Conservation (phyloP, 2,113 vertebrate genomes). For the Anas platyrhynchos region DNA sequence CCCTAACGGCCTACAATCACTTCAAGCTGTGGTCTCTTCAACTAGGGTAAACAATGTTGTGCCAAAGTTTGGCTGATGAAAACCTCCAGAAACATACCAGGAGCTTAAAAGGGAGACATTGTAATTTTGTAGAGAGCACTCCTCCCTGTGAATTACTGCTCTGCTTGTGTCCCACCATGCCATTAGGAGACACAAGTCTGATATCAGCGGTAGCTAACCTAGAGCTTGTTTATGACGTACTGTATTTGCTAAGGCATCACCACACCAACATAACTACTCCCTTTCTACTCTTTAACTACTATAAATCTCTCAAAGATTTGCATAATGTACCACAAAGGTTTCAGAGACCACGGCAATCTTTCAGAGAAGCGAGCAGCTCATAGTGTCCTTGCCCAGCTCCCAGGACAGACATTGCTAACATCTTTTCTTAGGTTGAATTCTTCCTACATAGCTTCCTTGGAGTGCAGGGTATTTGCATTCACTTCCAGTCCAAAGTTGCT, state of each 20-base stretch:
- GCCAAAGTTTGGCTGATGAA: not conserved
- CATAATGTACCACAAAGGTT: not conserved
- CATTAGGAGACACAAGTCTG: not conserved
- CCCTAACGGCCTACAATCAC: not conserved
- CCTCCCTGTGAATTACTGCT: slow-evolving; percentile 25
- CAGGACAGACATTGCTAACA: not conserved
- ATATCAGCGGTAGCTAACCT: not conserved
- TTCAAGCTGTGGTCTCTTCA: not conserved
- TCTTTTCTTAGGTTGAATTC: not conserved
- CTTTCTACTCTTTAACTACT: not conserved
- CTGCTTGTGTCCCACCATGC: not conserved
- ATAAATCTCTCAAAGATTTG: not conserved
- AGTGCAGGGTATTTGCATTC: not conserved
- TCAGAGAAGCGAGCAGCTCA: not conserved
- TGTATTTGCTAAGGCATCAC: not conserved
- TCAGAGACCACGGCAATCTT: not conserved
- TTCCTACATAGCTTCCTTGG: not conserved
- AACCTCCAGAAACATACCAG: slow-evolving; percentile 21
- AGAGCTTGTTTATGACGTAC: not conserved
- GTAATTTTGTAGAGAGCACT: slow-evolving; percentile 7
- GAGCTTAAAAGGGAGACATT: not conserved
- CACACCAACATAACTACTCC: not conserved
- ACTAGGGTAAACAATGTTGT: not conserved
- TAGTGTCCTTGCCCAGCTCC: not conserved
- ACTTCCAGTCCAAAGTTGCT: not conserved